Evolutionary conservation across 2,113 vertebrate genomes (phyloP), one percentile per base, ranked within the genome.

Genomic region (Phrynocephalus versicolor): DNA sequence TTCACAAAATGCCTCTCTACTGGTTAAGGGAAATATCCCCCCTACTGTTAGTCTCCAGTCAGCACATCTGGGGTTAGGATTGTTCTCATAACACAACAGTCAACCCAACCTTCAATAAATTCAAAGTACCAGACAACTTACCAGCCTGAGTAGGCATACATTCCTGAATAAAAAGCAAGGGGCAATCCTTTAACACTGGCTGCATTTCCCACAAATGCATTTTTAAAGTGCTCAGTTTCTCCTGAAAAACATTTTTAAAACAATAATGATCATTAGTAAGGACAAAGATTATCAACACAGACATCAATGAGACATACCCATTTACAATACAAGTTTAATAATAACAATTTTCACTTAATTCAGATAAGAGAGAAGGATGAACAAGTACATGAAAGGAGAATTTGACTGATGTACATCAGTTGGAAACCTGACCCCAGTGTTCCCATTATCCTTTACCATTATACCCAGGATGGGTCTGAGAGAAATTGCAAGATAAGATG

Each of bases 141-240:
- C 99, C 99, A 99, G 85, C 99, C 99, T 81, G 98, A 96, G 25
- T 99, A 99, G 13, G 99, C 98, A 73, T 99, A 99, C 98, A 99
- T 99, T 94, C 98, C 99, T 55, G 98, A 98, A 95, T 99, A 99
- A 92, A 99, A 99, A 55, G 99, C 99, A 89, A 99, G 93, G 0
- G 98, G 99, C 85, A 99, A 94, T 70, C 97, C 96, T 81, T 96
- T 95, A 85, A 99, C 75, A 85, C 96, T 94, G 19, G 98, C 89
- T 51, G 96, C 95, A 79, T 92, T 96, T 85, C 97, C 94, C 0
- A 96, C 95, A 96, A 99, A 99, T 83, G 97, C 96, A 81, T 98
- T 97, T 94, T 97, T 96, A 95, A 99, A 99, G 94, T 99, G 96
- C 75, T 92, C 93, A 19, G 98, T 99, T 89, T 99, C 96, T 27